Percentiles rank a stretch among this genome's conserved stretches.
Conservation (phyloP, 1,140 invertebrate species). For the Bombus haemorrhoidalis region DNA sequence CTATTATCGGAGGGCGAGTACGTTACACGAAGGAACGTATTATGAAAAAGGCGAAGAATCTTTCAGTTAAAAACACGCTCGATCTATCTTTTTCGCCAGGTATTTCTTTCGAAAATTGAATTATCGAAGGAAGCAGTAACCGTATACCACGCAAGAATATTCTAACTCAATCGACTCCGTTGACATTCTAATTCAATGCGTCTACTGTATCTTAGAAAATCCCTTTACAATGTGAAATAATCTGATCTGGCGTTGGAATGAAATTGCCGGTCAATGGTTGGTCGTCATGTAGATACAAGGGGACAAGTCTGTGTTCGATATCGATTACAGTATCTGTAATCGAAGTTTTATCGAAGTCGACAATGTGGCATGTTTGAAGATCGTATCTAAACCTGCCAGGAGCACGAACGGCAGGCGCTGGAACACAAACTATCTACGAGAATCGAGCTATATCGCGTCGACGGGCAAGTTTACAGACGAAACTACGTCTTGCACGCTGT, state of each 20-base stretch:
- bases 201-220: background rate
- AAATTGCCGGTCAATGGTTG: background rate
- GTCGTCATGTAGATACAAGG: background rate
- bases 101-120: background rate
- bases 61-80: no score
- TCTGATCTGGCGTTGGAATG: background rate
- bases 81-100: background rate
- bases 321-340: constrained; percentile 40
- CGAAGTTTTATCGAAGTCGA: constrained; percentile 55
- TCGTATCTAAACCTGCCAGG: constrained; percentile 49
- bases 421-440: constrained; percentile 46
- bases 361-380: constrained; percentile 47
- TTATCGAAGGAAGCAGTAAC: background rate
- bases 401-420: constrained; percentile 35
- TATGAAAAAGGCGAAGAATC: no score
- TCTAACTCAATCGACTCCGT: background rate
- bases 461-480: constrained; percentile 55
- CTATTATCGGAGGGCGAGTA: no score
- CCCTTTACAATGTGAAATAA: background rate
- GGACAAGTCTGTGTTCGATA: background rate
- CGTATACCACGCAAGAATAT: background rate
- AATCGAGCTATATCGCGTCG: constrained; percentile 38
- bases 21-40: no score
- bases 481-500: constrained; percentile 49
- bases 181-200: background rate